A percentile compares a stretch with the other conserved stretches of the same genome.
These are phyloP conservation scores for Zoanthus solanderi DNA, from an alignment of 92 coral and sea anemone species.

Conservation along the genomic window DNA sequence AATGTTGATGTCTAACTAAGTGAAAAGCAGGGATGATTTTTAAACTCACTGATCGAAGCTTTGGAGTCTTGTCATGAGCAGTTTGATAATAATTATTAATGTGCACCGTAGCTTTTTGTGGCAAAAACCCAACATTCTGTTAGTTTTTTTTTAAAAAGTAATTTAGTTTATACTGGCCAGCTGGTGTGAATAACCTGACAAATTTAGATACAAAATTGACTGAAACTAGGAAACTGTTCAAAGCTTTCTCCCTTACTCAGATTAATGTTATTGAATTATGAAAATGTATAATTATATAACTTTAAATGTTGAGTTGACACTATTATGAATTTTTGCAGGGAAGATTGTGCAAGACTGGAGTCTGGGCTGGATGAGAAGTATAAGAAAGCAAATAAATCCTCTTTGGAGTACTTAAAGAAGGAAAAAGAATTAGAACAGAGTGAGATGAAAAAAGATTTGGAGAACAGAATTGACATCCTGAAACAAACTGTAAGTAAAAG, in stretches of 20 bases:
- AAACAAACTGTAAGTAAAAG: constrained; percentile 72
- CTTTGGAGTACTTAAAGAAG: constrained; percentile 73
- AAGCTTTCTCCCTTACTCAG: too few relatives aligned
- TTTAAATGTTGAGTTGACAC: neutral
- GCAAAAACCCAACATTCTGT: too few relatives aligned
- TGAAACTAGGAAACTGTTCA: too few relatives aligned
- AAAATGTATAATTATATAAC: neutral
- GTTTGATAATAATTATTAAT: too few relatives aligned
- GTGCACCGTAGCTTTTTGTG: too few relatives aligned
- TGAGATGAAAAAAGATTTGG: constrained; percentile 77
- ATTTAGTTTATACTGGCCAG: too few relatives aligned
- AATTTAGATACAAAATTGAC: neutral
- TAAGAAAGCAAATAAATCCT: constrained; percentile 74
- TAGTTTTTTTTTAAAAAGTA: too few relatives aligned
- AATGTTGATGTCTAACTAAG: too few relatives aligned
- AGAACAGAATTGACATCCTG: constrained; percentile 81
- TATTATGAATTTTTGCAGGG: constrained; percentile 48
- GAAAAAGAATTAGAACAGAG: constrained; percentile 79
- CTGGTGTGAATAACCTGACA: too few relatives aligned
- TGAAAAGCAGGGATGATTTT: too few relatives aligned
- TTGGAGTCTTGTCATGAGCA: too few relatives aligned
- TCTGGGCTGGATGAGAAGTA: constrained; percentile 81
- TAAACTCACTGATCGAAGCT: too few relatives aligned
- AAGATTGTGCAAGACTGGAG: constrained; percentile 79
- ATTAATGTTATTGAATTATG: neutral